Conservation (phyloP, 2,113 vertebrate species). For the Synchiropus splendidus region DNA sequence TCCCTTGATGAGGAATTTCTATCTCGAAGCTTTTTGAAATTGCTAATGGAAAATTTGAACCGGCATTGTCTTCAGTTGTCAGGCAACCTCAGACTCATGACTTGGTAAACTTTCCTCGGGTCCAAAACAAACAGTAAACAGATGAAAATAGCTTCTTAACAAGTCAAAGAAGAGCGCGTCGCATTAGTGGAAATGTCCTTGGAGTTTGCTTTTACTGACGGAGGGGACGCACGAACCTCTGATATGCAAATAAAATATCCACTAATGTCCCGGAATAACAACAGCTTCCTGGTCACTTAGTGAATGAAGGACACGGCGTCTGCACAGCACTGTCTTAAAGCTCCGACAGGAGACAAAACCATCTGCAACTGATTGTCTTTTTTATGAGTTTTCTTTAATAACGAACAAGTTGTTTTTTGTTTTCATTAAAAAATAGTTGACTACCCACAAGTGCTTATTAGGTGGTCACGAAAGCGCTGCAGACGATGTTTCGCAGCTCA, state of each 20-base stretch:
- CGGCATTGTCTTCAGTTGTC: no score
- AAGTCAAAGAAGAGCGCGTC: constrained; percentile 23
- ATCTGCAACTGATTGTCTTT: constrained; percentile 17
- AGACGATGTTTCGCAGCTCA: no score
- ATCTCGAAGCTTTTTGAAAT: no score
- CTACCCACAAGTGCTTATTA: not conserved
- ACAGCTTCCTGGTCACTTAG: constrained; percentile 4
- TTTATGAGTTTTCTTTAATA: no score
- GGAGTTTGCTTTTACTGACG: constrained; percentile 23
- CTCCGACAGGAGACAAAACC: constrained; percentile 7
- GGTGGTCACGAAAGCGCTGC: no score
- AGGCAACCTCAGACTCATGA: no score
- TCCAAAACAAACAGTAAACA: constrained; percentile 8
- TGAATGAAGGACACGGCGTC: no score
- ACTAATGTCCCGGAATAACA: no score
- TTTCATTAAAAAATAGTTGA: constrained; percentile 9
- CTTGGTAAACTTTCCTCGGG: constrained; percentile 11
- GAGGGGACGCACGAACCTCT: constrained; percentile 43
- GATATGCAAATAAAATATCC: constrained; percentile 44
- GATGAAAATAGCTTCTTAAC: constrained; percentile 27
- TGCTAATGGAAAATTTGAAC: no score
- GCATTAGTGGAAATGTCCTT: constrained; percentile 32
- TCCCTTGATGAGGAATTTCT: no score
- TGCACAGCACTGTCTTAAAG: no score
- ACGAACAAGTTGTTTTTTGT: constrained; percentile 1